Evolutionary conservation across 35 echinoderm and acorn worm genomes (phyloP).

Genomic region (Ophiothrix spiculata): DNA sequence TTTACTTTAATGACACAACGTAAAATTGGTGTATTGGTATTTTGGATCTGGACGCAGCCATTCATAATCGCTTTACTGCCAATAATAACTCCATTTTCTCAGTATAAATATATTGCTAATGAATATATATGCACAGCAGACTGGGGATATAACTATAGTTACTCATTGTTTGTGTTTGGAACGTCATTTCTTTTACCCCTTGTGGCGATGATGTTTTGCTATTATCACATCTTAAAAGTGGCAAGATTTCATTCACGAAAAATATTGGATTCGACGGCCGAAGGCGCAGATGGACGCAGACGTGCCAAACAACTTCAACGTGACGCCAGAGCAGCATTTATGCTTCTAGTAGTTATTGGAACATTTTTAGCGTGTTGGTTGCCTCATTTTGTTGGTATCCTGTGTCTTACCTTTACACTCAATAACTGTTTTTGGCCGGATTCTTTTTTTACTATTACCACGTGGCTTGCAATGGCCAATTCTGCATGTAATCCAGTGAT

Average conservation of each 20-base stretch:
- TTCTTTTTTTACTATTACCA: conserved; percentile 24
- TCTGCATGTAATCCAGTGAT: conserved; percentile 29
- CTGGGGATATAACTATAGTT: conserved; percentile 30
- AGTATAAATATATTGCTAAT: conserved; percentile 23
- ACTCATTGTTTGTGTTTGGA: conserved; percentile 11
- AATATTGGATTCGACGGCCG: neutral
- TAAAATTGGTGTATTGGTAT: neutral
- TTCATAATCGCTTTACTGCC: conserved; percentile 7
- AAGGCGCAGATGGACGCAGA: neutral
- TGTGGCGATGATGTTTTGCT: neutral
- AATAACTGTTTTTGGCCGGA: conserved; percentile 8
- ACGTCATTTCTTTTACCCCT: conserved; percentile 19
- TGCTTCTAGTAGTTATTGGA: conserved; percentile 26
- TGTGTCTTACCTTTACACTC: conserved; percentile 11
- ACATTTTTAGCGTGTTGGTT: conserved; percentile 31
- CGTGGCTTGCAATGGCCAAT: conserved; percentile 39
- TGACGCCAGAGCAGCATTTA: conserved; percentile 18
- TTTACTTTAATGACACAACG: neutral
- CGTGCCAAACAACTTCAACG: conserved; percentile 11
- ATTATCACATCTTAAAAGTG: conserved; percentile 25
- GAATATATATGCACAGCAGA: conserved; percentile 18
- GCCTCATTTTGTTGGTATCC: conserved; percentile 35
- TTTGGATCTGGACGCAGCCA: conserved; percentile 36
- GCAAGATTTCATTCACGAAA: conserved; percentile 4
- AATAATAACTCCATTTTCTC: neutral